Evolutionary conservation across 2,797 vertebrate species (phyloP).

Genomic region (Peromyscus attwateri): DNA sequence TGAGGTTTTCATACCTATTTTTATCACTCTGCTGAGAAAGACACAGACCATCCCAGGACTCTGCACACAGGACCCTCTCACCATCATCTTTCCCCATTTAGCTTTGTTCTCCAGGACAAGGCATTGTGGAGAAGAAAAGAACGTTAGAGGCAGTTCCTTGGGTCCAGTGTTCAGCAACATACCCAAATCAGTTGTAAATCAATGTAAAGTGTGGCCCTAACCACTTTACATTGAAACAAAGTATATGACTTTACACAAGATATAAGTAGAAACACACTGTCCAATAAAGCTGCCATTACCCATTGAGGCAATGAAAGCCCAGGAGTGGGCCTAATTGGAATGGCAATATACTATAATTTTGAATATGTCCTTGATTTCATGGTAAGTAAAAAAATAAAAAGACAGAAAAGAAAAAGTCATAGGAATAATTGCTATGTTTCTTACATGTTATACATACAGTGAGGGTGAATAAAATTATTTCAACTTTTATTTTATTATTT

Average conservation of each 20-base stretch:
- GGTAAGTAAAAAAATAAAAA: background rate
- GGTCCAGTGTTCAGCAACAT: background rate
- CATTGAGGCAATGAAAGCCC: background rate
- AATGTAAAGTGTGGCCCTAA: background rate
- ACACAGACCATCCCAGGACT: background rate
- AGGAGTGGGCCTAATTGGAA: background rate
- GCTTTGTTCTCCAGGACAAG: background rate
- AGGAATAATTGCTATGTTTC: background rate
- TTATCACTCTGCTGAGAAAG: background rate
- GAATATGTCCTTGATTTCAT: background rate
- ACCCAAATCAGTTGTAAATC: background rate
- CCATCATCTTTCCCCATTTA: background rate
- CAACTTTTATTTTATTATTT: background rate
- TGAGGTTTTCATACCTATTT: background rate
- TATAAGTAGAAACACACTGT: background rate
- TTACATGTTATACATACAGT: background rate
- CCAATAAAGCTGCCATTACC: too few species aligned
- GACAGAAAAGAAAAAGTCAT: background rate
- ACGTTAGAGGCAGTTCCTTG: background rate
- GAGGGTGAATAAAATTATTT: background rate
- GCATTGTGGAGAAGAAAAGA: background rate
- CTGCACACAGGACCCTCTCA: background rate
- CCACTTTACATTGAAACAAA: background rate
- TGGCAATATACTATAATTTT: background rate
- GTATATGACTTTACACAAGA: background rate